Base-by-base conservation (phyloP, 2,113 vertebrate genomes). In the Dicrurus megarhynchus region DNA sequence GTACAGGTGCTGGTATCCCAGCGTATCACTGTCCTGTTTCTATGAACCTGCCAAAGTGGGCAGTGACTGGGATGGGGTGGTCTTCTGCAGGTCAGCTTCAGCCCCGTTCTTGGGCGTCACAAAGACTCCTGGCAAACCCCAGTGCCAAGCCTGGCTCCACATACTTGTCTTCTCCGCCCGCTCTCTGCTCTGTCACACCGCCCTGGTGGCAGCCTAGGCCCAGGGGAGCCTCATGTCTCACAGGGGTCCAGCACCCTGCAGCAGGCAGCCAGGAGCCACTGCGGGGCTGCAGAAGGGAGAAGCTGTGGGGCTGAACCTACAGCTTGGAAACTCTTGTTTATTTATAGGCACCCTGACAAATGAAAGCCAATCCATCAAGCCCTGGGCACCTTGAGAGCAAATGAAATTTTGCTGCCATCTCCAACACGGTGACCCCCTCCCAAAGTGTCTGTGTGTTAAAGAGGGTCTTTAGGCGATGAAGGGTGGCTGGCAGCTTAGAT, bases 401-500 rank as follows among this genome's bases (percentile, higher is more conserved):
- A 85, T n/a, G 63, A 92, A 77, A 73, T 68, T 32, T 24, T 79
- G 50, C 91, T 81, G 59, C 81, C 10, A 3, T 19, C 39, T 87
- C 53, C 18, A 56, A 53, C 20, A 2, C 0, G 0, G 73, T 52
- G 76, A 33, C 56, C 74, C n/a, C 61, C 74, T 87, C 87, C 74
- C 63, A 73, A 68, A 82, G 69, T 7, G 0, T 3, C 6, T 3
- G 7, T 57, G 42, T 80, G 44, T 89, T 95, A 81, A 87, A 97
- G 75, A 87, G 60, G 68, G 90, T 95, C 90, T 97, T 95, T 42
- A 96, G 93, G 85, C 2, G 3, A 20, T 26, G 71, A 95, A 87
- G 89, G 96, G 94, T 88, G 94, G 84, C 95, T 92, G 93, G 90
- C 84, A 84, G 83, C 77, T 89, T 85, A 61, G 95, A 96, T 96